These are phyloP conservation scores for Fopius arisanus DNA, from an alignment of 1,140 invertebrate species.

Conservation along the genomic window DNA sequence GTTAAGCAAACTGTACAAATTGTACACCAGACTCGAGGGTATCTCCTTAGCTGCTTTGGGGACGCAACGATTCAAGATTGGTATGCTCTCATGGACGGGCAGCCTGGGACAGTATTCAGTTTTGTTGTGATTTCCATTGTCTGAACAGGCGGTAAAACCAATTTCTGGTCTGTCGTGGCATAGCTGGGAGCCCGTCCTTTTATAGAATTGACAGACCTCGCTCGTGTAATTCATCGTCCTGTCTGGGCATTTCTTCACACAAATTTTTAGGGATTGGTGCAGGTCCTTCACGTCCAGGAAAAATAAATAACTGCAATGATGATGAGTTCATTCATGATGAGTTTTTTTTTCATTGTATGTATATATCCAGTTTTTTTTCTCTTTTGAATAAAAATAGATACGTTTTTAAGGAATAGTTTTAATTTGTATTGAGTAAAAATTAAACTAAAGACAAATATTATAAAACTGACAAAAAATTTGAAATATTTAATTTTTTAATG, in stretches of 20 bases:
- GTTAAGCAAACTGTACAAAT: constrained; percentile 84
- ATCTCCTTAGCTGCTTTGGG: constrained; percentile 74
- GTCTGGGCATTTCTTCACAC: constrained; percentile 87
- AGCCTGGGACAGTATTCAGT: constrained; percentile 77
- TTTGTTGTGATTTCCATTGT: constrained; percentile 65
- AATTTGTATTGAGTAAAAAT: no score
- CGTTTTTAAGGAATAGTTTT: no score
- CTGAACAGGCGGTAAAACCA: constrained; percentile 53
- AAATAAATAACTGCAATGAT: constrained; percentile 74
- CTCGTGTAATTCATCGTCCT: constrained; percentile 68
- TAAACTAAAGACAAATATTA: neutral
- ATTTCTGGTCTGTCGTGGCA: constrained; percentile 71
- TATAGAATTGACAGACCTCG: constrained; percentile 82
- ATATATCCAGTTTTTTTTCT: no score
- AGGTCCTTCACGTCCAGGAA: constrained; percentile 84
- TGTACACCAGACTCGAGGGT: constrained; percentile 69
- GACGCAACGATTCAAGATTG: constrained; percentile 89
- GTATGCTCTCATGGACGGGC: constrained; percentile 76
- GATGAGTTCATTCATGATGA: no score
- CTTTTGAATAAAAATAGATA: no score
- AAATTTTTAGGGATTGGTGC: constrained; percentile 82
- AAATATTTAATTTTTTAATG: no score
- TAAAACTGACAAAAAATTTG: no score
- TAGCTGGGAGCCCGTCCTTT: constrained; percentile 74
- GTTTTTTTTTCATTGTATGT: no score